Base-by-base conservation (phyloP, 1,140 invertebrate genomes). In the Zaprionus ornatus region DNA sequence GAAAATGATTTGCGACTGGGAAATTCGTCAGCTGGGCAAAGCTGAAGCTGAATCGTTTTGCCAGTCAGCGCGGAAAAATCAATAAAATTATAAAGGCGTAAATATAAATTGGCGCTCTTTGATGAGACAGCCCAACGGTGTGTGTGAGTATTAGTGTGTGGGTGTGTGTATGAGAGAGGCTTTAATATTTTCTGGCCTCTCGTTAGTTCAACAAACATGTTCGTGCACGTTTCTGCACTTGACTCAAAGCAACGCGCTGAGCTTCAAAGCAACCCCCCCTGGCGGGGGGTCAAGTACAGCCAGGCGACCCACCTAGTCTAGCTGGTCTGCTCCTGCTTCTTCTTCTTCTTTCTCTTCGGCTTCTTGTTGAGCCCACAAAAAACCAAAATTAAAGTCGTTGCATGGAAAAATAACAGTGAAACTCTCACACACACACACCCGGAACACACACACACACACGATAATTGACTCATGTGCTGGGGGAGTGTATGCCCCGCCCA, bases 41-140 rank as follows among this genome's bases (percentile, higher is more conserved):
- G 63, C 37, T 40, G 37, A 40, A 17, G 40, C 40, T 7, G n/a
- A n/a, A 45, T n/a, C 40, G 40, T 76, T 81, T 76, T 70, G 78
- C 74, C 74, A 71, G 82, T 69, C 82, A 71, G 60, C 32, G 74
- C 59, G 54, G 75, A 85, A 90, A 88, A 90, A 90, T 90, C 85
- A 82, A 90, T 90, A 90, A 90, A 90, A 82, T 90, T 90, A 90
- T 85, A 85, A 79, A 90, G 83, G 86, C 85, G 76, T 80, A 77
- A 85, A 90, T 71, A 77, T 65, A 77, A 88, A 88, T 81, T 80
- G 74, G 61, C 61, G 59, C 64, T 74, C 29, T 62, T 73, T 77
- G 74, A 77, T 73, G 45, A 60, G 59, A 52, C 52, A 45, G 63
- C 64, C 55, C 29, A 19, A 12, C 15, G 61, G 10, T 45, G 21